These are phyloP conservation scores for Leptinotarsa texana DNA, from an alignment of 1,140 invertebrate genomes.

Conservation along the genomic window DNA sequence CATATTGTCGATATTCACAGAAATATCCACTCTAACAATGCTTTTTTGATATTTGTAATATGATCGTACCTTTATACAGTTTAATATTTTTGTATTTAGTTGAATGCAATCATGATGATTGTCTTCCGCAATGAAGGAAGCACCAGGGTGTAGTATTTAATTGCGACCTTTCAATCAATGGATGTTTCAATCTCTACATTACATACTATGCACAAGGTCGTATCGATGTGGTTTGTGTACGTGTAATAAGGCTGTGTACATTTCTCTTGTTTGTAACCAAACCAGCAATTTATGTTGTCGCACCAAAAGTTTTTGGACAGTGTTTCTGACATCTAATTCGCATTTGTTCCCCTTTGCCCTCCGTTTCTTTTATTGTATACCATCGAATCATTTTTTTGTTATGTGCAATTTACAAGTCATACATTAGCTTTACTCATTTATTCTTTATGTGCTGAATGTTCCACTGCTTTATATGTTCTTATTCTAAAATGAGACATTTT, in stretches of 20 bases:
- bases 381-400: constrained; percentile 2
- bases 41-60: constrained; percentile 56
- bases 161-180: constrained; percentile 55
- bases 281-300: constrained; percentile 26
- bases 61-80: constrained; percentile 56
- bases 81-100: constrained; percentile 57
- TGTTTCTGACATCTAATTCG: constrained; percentile 29
- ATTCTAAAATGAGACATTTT: constrained; percentile 17
- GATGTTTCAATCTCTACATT: constrained; percentile 48
- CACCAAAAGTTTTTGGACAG: constrained; percentile 31
- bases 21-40: constrained; percentile 52
- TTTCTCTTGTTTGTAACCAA: constrained; percentile 47
- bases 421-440: constrained; percentile 8
- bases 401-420: constrained; percentile 25
- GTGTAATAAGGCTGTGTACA: constrained; percentile 57
- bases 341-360: constrained; percentile 30
- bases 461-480: constrained; percentile 20
- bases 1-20: constrained; percentile 51
- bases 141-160: constrained; percentile 55
- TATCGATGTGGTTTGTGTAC: constrained; percentile 54
- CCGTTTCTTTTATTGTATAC: background rate
- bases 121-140: constrained; percentile 55
- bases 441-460: constrained; percentile 21
- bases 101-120: constrained; percentile 55
- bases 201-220: constrained; percentile 51